Conservation (phyloP, 2,113 vertebrate species). For the Leuciscus idus region DNA sequence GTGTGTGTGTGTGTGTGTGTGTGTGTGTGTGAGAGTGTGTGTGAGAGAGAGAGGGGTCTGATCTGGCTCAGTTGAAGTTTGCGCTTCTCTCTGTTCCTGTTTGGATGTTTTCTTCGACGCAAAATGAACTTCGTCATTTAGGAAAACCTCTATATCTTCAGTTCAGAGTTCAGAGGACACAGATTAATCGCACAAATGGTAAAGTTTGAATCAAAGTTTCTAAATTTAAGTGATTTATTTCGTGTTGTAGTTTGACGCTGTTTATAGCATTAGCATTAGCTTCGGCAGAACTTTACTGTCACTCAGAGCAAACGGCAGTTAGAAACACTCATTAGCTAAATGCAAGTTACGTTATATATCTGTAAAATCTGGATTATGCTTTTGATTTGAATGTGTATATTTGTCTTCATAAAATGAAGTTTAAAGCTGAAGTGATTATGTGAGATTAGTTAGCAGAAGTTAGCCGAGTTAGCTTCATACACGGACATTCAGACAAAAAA, state of each 20-base stretch:
- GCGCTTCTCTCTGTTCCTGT: constrained; percentile 28
- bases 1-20: not conserved
- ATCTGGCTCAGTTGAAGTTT: constrained; percentile 32
- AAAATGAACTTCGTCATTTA: constrained; percentile 36
- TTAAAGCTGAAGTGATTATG: constrained; percentile 29
- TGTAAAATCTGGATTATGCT: not conserved
- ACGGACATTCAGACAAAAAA: not conserved
- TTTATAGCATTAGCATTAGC: constrained; percentile 40
- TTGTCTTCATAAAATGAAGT: not conserved
- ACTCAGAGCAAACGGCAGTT: not conserved
- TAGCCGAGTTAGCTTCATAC: constrained; percentile 35
- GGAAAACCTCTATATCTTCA: not conserved
- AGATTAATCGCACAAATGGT: constrained; percentile 39
- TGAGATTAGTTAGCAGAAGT: constrained; percentile 40
- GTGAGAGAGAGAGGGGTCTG: not conserved
- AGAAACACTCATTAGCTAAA: not conserved
- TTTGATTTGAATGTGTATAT: not conserved
- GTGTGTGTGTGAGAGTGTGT: not conserved
- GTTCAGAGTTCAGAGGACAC: not conserved
- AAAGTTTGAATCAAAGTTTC: not conserved
- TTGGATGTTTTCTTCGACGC: constrained; percentile 53
- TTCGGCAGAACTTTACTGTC: constrained; percentile 23
- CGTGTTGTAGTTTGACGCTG: constrained; percentile 2
- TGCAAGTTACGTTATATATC: not conserved
- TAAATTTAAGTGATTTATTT: not conserved